Evolutionary conservation across 1,140 invertebrate species (phyloP), one percentile per base, ranked within the genome.

Genomic region (Drosophila hydei): DNA sequence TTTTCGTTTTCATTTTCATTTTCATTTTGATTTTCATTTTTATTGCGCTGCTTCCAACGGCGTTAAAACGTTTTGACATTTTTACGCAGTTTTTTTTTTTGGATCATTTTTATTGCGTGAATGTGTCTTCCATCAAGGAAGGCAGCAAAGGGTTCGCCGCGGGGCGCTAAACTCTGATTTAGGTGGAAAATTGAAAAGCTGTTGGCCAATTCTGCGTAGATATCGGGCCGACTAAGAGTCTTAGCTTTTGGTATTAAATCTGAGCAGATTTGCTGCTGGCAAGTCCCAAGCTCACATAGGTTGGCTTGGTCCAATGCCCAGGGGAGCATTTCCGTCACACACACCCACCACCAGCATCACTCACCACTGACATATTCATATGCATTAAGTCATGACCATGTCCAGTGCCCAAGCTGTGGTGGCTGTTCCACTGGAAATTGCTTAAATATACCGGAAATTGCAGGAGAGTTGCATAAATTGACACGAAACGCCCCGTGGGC

Each of bases 371-470:
- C 63, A 85, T 85, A 75, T 73, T 77, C 80, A 80, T 77, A 68
- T 64, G 78, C 78, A 83, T 87, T 87, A 78, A 75, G 78, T 71
- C 74, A 21, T 75, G 77, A 59, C 77, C 70, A 48, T 80, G 74
- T 77, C 48, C 30, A 36, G 51, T 11, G 18, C 47, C 27, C 58
- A 59, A 58, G 51, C 36, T 60, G 72, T 30, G 69, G 61, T 77
- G 59, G 70, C 68, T 56, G 72, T 61, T 81, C 61, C 56, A 42
- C 55, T 88, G 83, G 83, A 88, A 88, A 88, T 88, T 89, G 84
- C 83, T 88, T 88, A 89, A 88, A 88, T 88, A 83, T 69, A 78
- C 72, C 84, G 83, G 83, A 88, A 89, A 88, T 88, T 88, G 83
- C 78, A 88, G 69, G 83, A 76, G 83, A 88, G 83, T 78, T 88